Evolutionary conservation across 1,140 invertebrate genomes (phyloP), one percentile per base, ranked within the genome.

Genomic region (silkworm (Bombyx mori)): DNA sequence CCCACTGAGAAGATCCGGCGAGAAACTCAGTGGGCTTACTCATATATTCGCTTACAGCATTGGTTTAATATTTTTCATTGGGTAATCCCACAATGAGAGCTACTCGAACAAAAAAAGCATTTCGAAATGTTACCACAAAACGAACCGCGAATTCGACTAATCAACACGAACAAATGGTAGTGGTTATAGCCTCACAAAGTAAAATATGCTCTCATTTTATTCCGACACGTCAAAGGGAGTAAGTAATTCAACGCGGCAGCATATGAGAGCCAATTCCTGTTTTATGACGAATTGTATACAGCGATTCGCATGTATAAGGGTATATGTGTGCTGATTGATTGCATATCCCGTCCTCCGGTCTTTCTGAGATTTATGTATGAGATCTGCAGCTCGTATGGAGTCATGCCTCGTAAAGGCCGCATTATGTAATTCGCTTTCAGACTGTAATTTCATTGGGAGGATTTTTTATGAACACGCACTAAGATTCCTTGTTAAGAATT

Each of bases 231-330:
- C 54, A 56, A 56, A 56, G 54, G 42, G 54, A 56, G 54, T 56
- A 56, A 56, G 54, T 56, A 56, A 56, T 56, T 56, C 46, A 49
- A 49, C 44, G 49, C 35, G 49, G 45, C 18, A 44, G 45, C 26
- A 49, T 56, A 42, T 45, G 6, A 49, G 47, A 56, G 54, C 26
- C 35, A 56, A 56, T 49, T 56, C 54, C n/a, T 42, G 54, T 10
- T 56, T 56, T 44, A 56, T 49, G 54, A 58, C 57, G 48, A 55
- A 50, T 55, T 55, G 46, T 46, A 51, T 60, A n/a, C 45, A 58
- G 51, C 44, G 56, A 58, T 58, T 52, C 52, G 56, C 52, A 52
- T 58, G 56, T 58, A 58, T 58, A 51, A 52, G 50, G 42, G 0
- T 42, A 22, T 43, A 56, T 49, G 4, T 7, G 10, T 46, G 18